Conservation (phyloP, 2,797 vertebrate genomes). For the Erithacus rubecula region DNA sequence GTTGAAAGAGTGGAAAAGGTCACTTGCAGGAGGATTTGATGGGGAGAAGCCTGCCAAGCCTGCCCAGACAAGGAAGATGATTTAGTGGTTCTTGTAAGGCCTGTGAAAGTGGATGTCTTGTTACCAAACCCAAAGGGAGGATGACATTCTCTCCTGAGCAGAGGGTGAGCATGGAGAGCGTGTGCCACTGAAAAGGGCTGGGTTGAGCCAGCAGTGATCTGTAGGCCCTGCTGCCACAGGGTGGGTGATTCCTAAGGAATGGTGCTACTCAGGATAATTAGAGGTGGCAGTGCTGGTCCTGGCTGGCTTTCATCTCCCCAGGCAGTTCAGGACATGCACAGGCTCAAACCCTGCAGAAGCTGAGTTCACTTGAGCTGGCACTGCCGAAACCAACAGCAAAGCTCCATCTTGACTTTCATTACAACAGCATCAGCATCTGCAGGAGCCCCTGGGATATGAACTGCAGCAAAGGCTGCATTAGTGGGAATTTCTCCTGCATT, state of each 20-base stretch:
- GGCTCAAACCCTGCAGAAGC: neutral
- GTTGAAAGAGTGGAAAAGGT: neutral
- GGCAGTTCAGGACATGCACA: neutral
- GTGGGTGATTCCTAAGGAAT: neutral
- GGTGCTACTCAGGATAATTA: neutral
- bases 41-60: neutral
- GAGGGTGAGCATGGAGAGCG: neutral
- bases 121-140: neutral
- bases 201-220: neutral
- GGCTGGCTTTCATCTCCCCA: neutral
- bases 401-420: neutral
- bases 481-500: neutral
- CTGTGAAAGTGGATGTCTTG: neutral
- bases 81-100: neutral
- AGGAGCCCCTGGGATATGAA: neutral
- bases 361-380: fast-evolving
- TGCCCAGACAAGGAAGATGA: neutral
- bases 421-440: neutral
- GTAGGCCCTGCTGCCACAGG: neutral
- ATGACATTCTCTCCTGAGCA: neutral
- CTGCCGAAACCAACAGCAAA: neutral
- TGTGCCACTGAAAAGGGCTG: neutral
- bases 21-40: neutral
- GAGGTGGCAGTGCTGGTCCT: neutral
- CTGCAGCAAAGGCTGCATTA: neutral